phyloP scores from a whole-genome alignment of 1,140 invertebrate genomes.

The Zaprionus inermis region DNA sequence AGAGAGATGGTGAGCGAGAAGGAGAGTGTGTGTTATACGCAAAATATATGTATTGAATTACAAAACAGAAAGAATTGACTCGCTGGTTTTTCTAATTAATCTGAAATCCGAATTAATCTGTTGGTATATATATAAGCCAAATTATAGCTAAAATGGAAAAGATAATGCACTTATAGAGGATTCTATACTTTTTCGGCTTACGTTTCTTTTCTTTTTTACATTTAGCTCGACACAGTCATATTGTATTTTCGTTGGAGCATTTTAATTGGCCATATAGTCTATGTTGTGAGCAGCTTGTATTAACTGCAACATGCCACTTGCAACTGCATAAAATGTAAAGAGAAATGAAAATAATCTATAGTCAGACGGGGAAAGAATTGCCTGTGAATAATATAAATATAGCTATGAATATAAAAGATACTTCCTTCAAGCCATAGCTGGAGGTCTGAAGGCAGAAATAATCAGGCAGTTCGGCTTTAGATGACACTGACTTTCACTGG shows the following conservation, averaged over 20 bases:
- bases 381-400: too few relatives aligned
- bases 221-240: neutral
- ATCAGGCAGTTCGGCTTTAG: neutral
- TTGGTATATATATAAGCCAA: too few relatives aligned
- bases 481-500: neutral
- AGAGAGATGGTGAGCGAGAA: neutral
- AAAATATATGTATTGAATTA: conserved; percentile 2
- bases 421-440: too few relatives aligned
- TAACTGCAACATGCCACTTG: neutral
- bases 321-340: too few relatives aligned
- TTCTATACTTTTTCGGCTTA: neutral
- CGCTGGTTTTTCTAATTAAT: neutral
- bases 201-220: neutral
- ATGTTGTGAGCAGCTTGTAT: neutral
- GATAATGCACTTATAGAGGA: neutral
- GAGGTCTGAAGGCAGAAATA: neutral
- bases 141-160: neutral
- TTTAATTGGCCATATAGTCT: neutral
- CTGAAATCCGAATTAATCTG: too few relatives aligned
- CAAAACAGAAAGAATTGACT: too few relatives aligned
- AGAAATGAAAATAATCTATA: too few relatives aligned
- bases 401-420: too few relatives aligned
- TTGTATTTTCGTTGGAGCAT: neutral
- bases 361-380: neutral
- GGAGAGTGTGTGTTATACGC: neutral